Base-by-base conservation (phyloP, 2,113 vertebrate species). In the Cephalopholis sonnerati region DNA sequence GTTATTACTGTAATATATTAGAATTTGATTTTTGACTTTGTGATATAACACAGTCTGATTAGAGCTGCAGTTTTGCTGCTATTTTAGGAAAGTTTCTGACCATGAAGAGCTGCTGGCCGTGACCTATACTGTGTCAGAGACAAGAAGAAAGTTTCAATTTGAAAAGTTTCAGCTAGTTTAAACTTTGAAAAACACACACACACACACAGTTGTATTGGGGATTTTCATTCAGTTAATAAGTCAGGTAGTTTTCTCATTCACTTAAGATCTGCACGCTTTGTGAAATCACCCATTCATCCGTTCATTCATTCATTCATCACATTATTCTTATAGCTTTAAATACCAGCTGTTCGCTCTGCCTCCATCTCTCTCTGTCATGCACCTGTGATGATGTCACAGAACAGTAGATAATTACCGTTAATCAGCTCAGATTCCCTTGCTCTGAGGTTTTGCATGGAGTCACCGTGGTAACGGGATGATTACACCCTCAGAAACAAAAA, bases 341-440 rank as follows among this genome's bases (percentile, higher is more conserved):
- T 0, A 12, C 5, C 78, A 72, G 68, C 15, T 73, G 61, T 58
- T 25, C 20, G 27, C n/a, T 41, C 25, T 48, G 22, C 13, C 24
- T 48, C 54, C 7, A 5, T 54, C 68, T 32, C 61, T 62, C 48
- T 29, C 20, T 17, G 46, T 32, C 20, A 4, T 20, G 48, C 61
- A 66, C 59, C 70, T 67, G 32, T 18, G n/a, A 41, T 74, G 54
- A 59, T 53, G 53, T 81, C 54, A 74, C 29, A 12, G 12, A 57
- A 24, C 78, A 74, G 69, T 59, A 29, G 48, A 54, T 55, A 55
- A 74, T 74, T 62, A 32, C 9, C 1, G n/a, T 48, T 39, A 66
- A 68, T 22, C 71, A n/a, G 63, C 66, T 44, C 22, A 54, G 29
- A 54, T 62, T 63, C 25, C 5, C 29, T 16, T 17, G 10, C 50